These are phyloP conservation scores for Agraylea sexmaculata DNA, from an alignment of 1,140 invertebrate species.

Conservation along the genomic window DNA sequence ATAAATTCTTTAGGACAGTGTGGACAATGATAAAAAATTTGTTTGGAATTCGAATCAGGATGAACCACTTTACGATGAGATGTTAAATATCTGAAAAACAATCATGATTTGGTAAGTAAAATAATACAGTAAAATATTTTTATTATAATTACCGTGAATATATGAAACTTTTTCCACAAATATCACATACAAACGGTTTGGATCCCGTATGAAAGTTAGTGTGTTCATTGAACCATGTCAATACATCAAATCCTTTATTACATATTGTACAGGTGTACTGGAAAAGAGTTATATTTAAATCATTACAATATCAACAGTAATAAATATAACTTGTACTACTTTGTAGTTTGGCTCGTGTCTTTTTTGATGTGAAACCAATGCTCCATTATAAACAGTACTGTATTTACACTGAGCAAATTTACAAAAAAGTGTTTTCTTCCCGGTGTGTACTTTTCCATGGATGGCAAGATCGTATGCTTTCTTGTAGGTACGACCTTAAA, in stretches of 20 bases:
- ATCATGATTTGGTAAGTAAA: neutral
- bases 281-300: too few relatives aligned
- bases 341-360: constrained; percentile 19
- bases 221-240: constrained; percentile 37
- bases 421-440: constrained; percentile 20
- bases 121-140: neutral
- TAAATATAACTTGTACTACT: too few relatives aligned
- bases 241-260: constrained; percentile 29
- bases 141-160: constrained; percentile 27
- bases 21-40: constrained; percentile 31
- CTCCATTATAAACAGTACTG: constrained; percentile 19
- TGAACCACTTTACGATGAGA: constrained; percentile 31
- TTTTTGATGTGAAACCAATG: constrained; percentile 18
- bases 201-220: constrained; percentile 36
- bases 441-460: constrained; percentile 18
- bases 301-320: too few relatives aligned
- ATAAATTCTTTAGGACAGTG: constrained; percentile 35
- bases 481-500: constrained; percentile 19
- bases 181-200: constrained; percentile 32
- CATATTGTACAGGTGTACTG: constrained; percentile 32
- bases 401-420: constrained; percentile 17
- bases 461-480: constrained; percentile 19
- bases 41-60: constrained; percentile 28
- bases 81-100: constrained; percentile 26
- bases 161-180: constrained; percentile 33